A percentile compares a stretch with the other conserved stretches of the same genome.
Evolutionary conservation across 1,140 invertebrate species (phyloP).

Genomic region (Mylabris phalerata): DNA sequence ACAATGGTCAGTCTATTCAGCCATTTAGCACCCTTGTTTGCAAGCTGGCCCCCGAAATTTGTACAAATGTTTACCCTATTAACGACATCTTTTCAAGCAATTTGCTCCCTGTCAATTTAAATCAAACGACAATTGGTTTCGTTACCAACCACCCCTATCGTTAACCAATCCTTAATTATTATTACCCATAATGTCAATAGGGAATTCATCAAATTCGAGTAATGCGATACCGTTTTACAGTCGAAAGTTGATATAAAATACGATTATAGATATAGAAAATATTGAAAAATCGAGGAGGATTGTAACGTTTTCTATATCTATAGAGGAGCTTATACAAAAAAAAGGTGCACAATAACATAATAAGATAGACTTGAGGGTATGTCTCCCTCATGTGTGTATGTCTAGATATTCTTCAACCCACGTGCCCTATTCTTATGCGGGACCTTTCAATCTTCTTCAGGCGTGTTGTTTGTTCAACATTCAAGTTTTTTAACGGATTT

Average conservation of each 20-base stretch:
- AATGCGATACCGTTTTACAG: no score
- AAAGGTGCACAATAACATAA: conserved; percentile 32
- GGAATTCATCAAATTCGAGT: no score
- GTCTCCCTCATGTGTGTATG: conserved; percentile 7
- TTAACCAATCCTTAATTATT: no score
- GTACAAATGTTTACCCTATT: conserved; percentile 23
- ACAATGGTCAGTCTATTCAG: conserved; percentile 18
- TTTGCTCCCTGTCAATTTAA: conserved; percentile 4
- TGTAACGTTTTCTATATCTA: conserved; percentile 22
- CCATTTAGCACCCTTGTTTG: conserved; percentile 27
- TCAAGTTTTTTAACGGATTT: conserved; percentile 26
- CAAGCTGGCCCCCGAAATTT: conserved; percentile 23
- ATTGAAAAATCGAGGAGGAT: not conserved
- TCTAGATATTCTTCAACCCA: conserved; percentile 19
- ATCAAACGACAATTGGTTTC: not conserved
- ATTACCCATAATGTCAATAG: no score
- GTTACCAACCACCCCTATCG: no score
- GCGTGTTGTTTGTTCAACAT: conserved; percentile 21
- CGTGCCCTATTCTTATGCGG: conserved; percentile 32
- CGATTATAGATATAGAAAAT: no score
- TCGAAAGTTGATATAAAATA: no score
- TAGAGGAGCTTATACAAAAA: conserved; percentile 16
- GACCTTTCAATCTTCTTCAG: conserved; percentile 30
- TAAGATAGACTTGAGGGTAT: conserved; percentile 26
- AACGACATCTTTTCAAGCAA: conserved; percentile 8